A percentile compares a stretch with the other conserved stretches of the same genome.
phyloP scores from a whole-genome alignment of 2,888 invertebrate species.

The Platycnemis pennipes region DNA sequence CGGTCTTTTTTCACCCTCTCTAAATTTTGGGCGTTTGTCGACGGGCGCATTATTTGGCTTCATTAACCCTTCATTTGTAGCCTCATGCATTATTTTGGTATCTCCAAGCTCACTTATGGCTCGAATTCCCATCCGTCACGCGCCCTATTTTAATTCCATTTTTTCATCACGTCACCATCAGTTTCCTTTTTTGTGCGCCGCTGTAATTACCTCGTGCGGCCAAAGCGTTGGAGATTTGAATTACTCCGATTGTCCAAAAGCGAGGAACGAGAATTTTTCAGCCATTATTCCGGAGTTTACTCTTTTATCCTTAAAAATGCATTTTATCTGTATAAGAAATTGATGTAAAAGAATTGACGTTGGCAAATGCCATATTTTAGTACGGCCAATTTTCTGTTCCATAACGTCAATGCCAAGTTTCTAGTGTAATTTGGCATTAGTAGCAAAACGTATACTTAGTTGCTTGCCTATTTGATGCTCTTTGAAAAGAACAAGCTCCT shows the following conservation, averaged over 20 bases:
- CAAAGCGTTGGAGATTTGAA: not conserved
- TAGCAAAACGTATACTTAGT: too few relatives aligned
- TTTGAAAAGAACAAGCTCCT: too few relatives aligned
- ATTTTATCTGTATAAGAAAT: not conserved
- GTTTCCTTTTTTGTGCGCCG: not conserved
- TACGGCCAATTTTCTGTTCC: too few relatives aligned
- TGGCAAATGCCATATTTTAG: not conserved
- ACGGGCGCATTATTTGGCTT: slow-evolving; percentile 29
- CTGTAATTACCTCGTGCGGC: not conserved
- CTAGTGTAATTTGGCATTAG: too few relatives aligned
- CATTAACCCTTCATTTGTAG: slow-evolving; percentile 34
- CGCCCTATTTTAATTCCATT: not conserved
- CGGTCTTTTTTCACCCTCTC: not conserved
- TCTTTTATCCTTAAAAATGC: not conserved
- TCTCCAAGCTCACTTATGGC: not conserved
- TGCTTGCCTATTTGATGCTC: too few relatives aligned
- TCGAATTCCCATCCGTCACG: not conserved
- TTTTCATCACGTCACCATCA: slow-evolving; percentile 27
- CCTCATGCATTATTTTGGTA: not conserved
- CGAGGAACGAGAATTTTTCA: not conserved
- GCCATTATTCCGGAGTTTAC: too few relatives aligned
- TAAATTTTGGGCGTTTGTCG: not conserved
- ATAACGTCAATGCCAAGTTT: too few relatives aligned
- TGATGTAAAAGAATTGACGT: not conserved
- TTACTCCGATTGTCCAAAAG: not conserved